Base-by-base conservation (phyloP, 1,140 invertebrate species). In the Ceratina australensis region DNA sequence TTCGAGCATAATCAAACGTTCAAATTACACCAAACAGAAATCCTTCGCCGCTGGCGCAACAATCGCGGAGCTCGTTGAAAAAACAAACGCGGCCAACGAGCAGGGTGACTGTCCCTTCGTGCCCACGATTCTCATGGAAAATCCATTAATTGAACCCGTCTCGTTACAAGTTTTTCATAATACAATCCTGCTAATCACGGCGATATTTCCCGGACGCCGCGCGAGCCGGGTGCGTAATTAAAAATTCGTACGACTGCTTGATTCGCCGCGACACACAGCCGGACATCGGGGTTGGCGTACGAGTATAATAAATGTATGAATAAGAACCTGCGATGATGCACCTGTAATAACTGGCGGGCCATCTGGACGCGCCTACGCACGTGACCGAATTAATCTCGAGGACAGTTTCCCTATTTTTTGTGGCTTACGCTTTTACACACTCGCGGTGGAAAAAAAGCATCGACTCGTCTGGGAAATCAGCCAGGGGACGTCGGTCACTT, bases 171-270 rank as follows among this genome's bases (percentile, higher is more conserved):
- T 80, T 81, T 81, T 72, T 85, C 83, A 64, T 61, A 78, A 80
- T 76, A 78, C 79, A 86, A 84, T 84, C 72, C 65, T 79, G 79
- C 80, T 86, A 86, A 85, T 85, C 81, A 78, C 78, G 47, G 56
- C 68, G 63, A 86, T 75, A 60, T 68, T 60, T 50, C 15, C 24
- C 4, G n/a, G 42, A 20, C 15, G 15, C 26, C 24, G 26, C 52
- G 66, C 68, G 68, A 69, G 60, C 56, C 20, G 63, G 57, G n/a
- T 26, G 66, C 59, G 77, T 80, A 86, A 86, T 78, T 75, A 80
- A 83, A 86, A 86, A 83, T 85, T 85, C 83, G 76, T 63, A 47
- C 82, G 59, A 60, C 77, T 66, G 56, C 47, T 71, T 63, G 68
- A 79, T 69, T 72, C 80, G 61, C 60, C 47, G 5, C 47, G 24